phyloP scores from a whole-genome alignment of 2,113 vertebrate genomes.

The Myotis lucifugus region DNA sequence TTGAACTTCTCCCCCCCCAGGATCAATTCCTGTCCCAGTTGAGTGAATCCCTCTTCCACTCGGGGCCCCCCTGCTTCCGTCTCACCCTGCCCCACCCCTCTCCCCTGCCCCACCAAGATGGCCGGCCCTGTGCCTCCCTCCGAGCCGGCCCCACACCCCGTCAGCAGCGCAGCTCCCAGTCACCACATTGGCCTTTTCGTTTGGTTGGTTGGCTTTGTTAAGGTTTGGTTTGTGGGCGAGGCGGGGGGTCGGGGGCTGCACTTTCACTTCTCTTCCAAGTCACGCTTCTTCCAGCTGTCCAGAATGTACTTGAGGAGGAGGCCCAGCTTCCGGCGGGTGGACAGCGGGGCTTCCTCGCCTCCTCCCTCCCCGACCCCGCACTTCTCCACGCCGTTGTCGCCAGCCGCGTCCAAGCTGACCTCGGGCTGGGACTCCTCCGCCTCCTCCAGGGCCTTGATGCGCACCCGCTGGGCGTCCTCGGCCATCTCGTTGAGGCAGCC shows the following conservation, averaged over 20 bases:
- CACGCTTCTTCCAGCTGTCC: constrained; percentile 63
- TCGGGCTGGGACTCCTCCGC: neutral
- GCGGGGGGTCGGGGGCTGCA: neutral
- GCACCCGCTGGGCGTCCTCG: constrained; percentile 78
- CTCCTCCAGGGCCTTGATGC: constrained; percentile 80
- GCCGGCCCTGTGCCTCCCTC: neutral
- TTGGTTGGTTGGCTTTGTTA: neutral
- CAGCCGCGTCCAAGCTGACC: constrained; percentile 47
- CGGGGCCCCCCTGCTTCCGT: neutral
- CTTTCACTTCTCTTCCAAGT: constrained; percentile 64
- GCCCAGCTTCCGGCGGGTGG: constrained; percentile 45
- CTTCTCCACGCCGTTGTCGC: constrained; percentile 5
- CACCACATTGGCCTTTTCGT: neutral
- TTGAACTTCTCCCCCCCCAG: neutral
- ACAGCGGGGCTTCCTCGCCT: constrained; percentile 48
- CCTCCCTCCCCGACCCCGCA: neutral
- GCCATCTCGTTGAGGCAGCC: constrained; percentile 80
- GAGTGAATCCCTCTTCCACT: neutral
- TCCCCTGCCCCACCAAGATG: rapidly evolving
- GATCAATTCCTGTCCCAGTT: neutral
- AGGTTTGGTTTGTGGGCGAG: constrained; percentile 42
- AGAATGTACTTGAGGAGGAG: constrained; percentile 73
- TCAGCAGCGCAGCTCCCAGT: neutral
- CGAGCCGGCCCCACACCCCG: neutral
- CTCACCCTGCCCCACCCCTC: rapidly evolving